A percentile compares a stretch with the other conserved stretches of the same genome.
These are phyloP conservation scores for Lethenteron reissneri DNA, from an alignment of 2,113 vertebrate species.

Conservation along the genomic window DNA sequence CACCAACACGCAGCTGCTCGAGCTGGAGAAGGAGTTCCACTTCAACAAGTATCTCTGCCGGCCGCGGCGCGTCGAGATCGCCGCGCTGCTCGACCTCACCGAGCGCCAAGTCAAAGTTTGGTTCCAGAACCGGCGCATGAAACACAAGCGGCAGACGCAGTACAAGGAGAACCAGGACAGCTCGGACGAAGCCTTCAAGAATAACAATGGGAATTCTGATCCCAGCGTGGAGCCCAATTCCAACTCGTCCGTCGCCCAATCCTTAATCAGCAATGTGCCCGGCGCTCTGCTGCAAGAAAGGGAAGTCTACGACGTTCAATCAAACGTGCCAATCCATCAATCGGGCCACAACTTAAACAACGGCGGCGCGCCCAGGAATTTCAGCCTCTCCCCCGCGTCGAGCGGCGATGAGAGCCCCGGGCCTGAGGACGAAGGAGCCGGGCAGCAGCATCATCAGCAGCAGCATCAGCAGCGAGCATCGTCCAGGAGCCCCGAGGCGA, in stretches of 20 bases:
- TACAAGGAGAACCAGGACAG: constrained; percentile 40
- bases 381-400: constrained; percentile 1
- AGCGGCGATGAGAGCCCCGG: background rate
- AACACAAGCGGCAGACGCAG: constrained; percentile 72
- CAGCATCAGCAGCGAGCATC: background rate
- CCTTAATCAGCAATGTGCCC: constrained; percentile 22
- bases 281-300: constrained; percentile 46
- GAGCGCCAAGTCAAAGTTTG: constrained; percentile 93
- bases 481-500: background rate
- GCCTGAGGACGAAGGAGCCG: background rate
- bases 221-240: constrained; percentile 35
- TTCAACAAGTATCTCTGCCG: constrained; percentile 88
- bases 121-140: constrained; percentile 96
- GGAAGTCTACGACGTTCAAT: constrained; percentile 61
- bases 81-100: constrained; percentile 64
- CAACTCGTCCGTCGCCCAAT: constrained; percentile 19
- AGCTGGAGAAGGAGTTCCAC: constrained; percentile 94
- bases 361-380: background rate
- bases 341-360: no score
- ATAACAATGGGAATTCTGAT: constrained; percentile 24
- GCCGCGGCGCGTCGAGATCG: constrained; percentile 73
- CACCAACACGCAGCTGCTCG: constrained; percentile 84
- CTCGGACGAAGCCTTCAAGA: constrained; percentile 18
- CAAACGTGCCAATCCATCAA: constrained; percentile 20
- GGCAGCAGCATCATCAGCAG: no score